Evolutionary conservation across 35 echinoderm and acorn worm species (phyloP).

Genomic region (Heliocidaris tuberculata): DNA sequence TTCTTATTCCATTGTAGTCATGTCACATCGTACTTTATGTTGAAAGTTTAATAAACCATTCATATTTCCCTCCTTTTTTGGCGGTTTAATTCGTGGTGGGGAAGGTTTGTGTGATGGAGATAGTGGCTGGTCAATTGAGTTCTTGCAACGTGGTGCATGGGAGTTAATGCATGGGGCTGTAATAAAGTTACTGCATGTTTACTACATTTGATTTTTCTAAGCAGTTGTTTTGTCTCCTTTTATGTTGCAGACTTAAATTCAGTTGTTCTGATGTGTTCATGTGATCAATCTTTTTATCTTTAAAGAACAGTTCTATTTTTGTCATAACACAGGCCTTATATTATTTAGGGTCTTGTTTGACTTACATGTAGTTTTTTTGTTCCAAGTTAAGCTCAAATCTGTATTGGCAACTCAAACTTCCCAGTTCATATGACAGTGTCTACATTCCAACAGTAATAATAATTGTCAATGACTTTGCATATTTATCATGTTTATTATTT

Average conservation of each 20-base stretch:
- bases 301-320: not conserved
- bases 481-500: too few species aligned
- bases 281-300: not conserved
- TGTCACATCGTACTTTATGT: not conserved
- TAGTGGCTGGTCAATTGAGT: not conserved
- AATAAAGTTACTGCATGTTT: not conserved
- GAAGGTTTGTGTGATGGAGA: not conserved
- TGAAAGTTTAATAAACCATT: not conserved
- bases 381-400: too few species aligned
- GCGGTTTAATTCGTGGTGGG: not conserved
- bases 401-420: too few species aligned
- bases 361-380: too few species aligned
- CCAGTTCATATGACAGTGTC: too few species aligned
- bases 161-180: not conserved
- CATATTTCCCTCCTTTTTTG: not conserved
- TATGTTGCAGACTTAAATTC: not conserved
- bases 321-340: too few species aligned
- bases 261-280: not conserved
- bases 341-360: too few species aligned
- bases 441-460: too few species aligned
- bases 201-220: not conserved
- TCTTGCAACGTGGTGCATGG: not conserved
- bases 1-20: not conserved
- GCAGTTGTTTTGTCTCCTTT: not conserved
- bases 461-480: too few species aligned